These are phyloP conservation scores for Aphidius colemani DNA, from an alignment of 2,888 invertebrate genomes.

Conservation along the genomic window DNA sequence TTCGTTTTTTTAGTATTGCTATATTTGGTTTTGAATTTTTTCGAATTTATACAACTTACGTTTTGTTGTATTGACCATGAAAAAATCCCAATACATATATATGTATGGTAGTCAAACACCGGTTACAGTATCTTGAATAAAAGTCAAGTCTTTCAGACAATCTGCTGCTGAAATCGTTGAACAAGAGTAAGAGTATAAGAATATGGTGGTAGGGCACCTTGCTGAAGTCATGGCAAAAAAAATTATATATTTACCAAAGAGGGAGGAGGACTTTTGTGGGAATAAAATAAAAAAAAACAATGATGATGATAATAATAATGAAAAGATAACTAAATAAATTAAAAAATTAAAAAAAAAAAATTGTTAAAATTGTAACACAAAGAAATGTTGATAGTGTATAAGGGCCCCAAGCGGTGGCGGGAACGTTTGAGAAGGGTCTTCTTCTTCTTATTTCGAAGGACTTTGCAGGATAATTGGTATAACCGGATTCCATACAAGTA, in stretches of 20 bases:
- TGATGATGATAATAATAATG: neutral
- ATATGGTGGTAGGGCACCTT: neutral
- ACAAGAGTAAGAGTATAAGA: neutral
- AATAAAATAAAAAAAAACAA: neutral
- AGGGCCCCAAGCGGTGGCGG: constrained; percentile 16
- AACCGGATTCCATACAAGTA: constrained; percentile 50
- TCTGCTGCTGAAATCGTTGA: neutral
- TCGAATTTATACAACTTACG: no score
- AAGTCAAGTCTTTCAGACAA: no score
- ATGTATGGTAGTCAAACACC: no score
- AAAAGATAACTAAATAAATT: no score
- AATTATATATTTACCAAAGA: neutral
- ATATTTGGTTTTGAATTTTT: no score
- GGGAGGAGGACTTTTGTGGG: neutral
- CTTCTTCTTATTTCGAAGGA: constrained; percentile 27
- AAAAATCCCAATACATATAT: no score
- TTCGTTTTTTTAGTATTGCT: no score
- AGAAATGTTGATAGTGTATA: neutral
- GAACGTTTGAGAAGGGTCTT: constrained; percentile 17
- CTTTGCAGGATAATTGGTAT: constrained; percentile 51
- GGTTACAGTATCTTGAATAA: no score
- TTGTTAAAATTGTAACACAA: constrained; percentile 10
- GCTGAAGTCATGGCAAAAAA: neutral
- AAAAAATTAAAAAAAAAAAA: constrained; percentile 3
- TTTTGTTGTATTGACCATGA: no score